A percentile compares a stretch with the other conserved stretches of the same genome.
These are phyloP conservation scores for Hypotaenidia okinawae DNA, from an alignment of 2,797 vertebrate species.

Conservation along the genomic window DNA sequence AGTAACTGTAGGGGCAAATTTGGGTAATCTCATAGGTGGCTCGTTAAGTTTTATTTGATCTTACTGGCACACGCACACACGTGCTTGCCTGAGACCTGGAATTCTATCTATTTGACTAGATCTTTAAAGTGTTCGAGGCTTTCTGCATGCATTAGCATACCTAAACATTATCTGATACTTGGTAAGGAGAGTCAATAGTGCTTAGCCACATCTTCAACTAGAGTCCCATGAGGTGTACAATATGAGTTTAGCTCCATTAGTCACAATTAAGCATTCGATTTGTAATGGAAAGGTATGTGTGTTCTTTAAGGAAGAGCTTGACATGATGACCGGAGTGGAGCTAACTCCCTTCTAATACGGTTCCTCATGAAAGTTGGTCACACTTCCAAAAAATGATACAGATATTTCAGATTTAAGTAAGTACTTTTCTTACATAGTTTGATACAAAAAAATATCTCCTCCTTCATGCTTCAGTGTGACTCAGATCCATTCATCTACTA, in stretches of 20 bases:
- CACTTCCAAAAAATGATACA: not conserved
- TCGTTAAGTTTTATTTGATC: constrained; percentile 51
- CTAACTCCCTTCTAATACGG: not conserved
- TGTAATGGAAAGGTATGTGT: not conserved
- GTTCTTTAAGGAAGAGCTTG: constrained; percentile 1
- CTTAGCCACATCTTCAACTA: not conserved
- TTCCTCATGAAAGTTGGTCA: not conserved
- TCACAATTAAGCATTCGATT: not conserved
- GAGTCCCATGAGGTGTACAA: not conserved
- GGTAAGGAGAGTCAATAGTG: not conserved
- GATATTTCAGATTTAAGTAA: not conserved
- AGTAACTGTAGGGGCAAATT: not conserved
- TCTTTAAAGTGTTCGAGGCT: constrained; percentile 23
- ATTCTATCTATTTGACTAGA: constrained; percentile 17
- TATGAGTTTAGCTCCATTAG: not conserved
- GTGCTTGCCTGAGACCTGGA: constrained; percentile 23
- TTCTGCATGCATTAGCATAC: constrained; percentile 12
- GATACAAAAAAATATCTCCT: not conserved
- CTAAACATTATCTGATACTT: constrained; percentile 25
- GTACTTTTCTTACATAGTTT: not conserved
- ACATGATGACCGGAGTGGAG: not conserved
- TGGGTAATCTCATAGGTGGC: constrained; percentile 38
- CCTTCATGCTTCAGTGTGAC: not conserved
- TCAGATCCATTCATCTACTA: not conserved
- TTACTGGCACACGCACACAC: not conserved